Evolutionary conservation across 2,888 invertebrate genomes (phyloP).

Genomic region (Diploptera punctata): DNA sequence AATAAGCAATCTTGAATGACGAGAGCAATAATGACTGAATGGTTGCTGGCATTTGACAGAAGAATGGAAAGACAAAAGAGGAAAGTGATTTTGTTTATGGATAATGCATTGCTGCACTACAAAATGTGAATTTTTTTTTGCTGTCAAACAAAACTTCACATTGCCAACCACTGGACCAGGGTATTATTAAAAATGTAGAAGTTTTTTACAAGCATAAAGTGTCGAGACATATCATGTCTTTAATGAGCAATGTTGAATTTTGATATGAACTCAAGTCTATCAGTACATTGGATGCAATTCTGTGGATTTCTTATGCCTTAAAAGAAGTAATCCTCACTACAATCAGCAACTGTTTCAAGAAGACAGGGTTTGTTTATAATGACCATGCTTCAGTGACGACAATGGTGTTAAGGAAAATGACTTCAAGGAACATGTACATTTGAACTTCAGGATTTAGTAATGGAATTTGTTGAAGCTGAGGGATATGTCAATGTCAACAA

Average conservation of each 20-base stretch:
- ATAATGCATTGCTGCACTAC: constrained; percentile 37
- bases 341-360: too few relatives aligned
- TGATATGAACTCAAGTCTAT: constrained; percentile 3
- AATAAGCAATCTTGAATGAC: background rate
- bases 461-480: too few relatives aligned
- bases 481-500: too few relatives aligned
- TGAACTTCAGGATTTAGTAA: too few relatives aligned
- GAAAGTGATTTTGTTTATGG: constrained; percentile 35
- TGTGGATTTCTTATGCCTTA: too few relatives aligned
- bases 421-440: too few relatives aligned
- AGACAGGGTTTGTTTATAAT: too few relatives aligned
- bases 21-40: background rate
- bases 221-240: constrained; percentile 18
- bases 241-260: constrained; percentile 3
- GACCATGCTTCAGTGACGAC: too few relatives aligned
- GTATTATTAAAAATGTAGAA: constrained; percentile 23
- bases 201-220: constrained; percentile 21
- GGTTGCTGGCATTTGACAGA: background rate
- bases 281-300: too few relatives aligned
- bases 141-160: background rate
- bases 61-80: background rate
- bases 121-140: constrained; percentile 30
- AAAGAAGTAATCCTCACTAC: too few relatives aligned
- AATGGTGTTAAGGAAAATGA: too few relatives aligned
- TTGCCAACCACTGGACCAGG: background rate